Base-by-base conservation (phyloP, 2,113 vertebrate genomes). In the Nothobranchius kuhntae region DNA sequence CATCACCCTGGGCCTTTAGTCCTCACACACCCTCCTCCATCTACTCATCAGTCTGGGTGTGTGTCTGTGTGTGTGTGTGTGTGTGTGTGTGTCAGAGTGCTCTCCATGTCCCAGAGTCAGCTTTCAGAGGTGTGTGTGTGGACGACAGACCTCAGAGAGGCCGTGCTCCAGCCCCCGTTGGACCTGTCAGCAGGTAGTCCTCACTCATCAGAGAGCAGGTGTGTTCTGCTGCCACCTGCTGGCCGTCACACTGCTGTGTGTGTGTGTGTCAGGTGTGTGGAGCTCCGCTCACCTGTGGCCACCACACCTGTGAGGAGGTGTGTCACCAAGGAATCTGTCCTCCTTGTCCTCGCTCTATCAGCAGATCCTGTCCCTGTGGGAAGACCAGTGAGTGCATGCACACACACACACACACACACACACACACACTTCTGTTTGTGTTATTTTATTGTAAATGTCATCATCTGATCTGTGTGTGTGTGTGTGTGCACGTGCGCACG, bases 21-120 rank as follows among this genome's bases (percentile, higher is more conserved):
- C 30, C 30, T 30, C 30, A 30, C 30, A 30, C 30, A 30, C 30
- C 30, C 30, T 30, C 30, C 30, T 30, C 4, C 30, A 30, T 30
- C 4, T 30, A 30, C 30, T 30, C 3, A 30, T 73, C 21, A 21
- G 21, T 21, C 21, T 21, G 21, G 7, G 1, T n/a, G 47, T n/a
- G 56, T 68, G 53, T 73, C 36, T 67, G 11, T 61, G 58, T 72
- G 9, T 76, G 50, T 62, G 3, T 52, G 56, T 68, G 53, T 73
- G 42, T 67, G 11, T 61, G 58, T 72, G 9, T 76, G 50, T 62
- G 3, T 52, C 84, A 90, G 88, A 86, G 61, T 98, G 97, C 58
- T 84, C 86, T n/a, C 92, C 95, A 1, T 99, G 97, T 66, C 96
- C 95, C 6, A 91, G 93, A 69, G 94, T 98, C 77, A 98, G 97